Evolutionary conservation across 2,797 vertebrate genomes (phyloP), one percentile per base, ranked within the genome.

Genomic region (Pantherophis vulpinus): DNA sequence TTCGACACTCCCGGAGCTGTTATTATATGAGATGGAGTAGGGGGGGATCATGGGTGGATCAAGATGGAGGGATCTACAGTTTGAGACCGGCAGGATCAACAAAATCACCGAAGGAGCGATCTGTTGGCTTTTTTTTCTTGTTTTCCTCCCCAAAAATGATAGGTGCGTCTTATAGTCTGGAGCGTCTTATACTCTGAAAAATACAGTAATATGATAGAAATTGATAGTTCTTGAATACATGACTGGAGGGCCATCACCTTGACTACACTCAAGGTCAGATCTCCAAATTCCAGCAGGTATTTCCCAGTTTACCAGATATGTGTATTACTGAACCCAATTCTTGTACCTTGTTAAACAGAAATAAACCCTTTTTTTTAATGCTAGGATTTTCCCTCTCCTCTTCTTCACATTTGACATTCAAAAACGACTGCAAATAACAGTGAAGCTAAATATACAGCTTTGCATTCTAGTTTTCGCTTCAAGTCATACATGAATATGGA

Each of bases 371-470:
- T 60, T 12, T 74, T 83, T 25, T 25, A 3, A 47, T 83, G 9
- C 47, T 83, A 25, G 4, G 20, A 47, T 47, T 83, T 83, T 47
- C 23, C 4, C 9, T 25, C 20, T 79, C 37, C 70, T 23, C 74
- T 79, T 88, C 60, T 91, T 0, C n/a, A 1, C 56, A 88, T 93
- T 93, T 92, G 63, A 14, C 42, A 91, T 95, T 79, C 55, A 93
- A 95, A 95, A 60, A 37, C 9, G 87, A 92, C 93, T 90, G 7
- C 60, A 90, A 95, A 54, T 9, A 63, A 93, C 59, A 37, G 25
- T 16, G 79, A 90, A 25, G 92, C 83, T 94, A 12, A 47, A 86
- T 25, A 89, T 94, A 60, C 0, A 29, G 23, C 74, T 92, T 92
- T 27, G 47, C 91, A 29, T 87, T 90, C 91, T 10, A 47, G 55